Evolutionary conservation across 2,113 vertebrate species (phyloP).

Genomic region (Cynocephalus volans): DNA sequence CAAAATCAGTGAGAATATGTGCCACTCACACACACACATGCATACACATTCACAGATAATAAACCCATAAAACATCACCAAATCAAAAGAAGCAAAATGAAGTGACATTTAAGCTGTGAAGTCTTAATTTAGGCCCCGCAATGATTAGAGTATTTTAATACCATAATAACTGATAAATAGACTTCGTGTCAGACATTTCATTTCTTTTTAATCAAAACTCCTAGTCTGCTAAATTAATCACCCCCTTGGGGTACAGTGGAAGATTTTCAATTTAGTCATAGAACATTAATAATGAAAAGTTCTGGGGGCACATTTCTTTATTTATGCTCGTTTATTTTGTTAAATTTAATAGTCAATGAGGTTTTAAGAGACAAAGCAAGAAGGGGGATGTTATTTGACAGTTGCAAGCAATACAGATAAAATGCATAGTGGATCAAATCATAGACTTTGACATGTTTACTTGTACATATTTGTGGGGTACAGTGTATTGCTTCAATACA

Average conservation of each 20-base stretch:
- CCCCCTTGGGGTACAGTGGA: conserved; percentile 89
- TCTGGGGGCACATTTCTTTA: conserved; percentile 85
- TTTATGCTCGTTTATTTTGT: conserved; percentile 75
- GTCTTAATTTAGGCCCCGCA: conserved; percentile 88
- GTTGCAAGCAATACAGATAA: conserved; percentile 68
- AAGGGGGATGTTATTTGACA: conserved; percentile 59
- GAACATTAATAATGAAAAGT: conserved; percentile 91
- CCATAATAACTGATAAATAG: conserved; percentile 92
- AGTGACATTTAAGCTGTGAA: conserved; percentile 88
- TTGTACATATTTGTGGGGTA: too few species aligned
- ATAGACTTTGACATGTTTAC: background rate
- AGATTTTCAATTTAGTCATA: conserved; percentile 91
- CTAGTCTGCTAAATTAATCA: conserved; percentile 91
- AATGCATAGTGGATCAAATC: background rate
- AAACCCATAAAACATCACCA: conserved; percentile 81
- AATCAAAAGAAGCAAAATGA: conserved; percentile 84
- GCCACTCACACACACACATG: rapidly evolving
- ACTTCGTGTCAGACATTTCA: conserved; percentile 90
- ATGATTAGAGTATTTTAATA: conserved; percentile 90
- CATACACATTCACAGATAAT: conserved; percentile 68
- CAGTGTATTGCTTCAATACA: too few species aligned
- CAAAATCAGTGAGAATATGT: conserved; percentile 17
- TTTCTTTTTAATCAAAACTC: conserved; percentile 92
- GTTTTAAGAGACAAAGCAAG: conserved; percentile 83
- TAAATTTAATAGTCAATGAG: conserved; percentile 81